phyloP scores from a whole-genome alignment of 2,888 invertebrate genomes.

The Drosophila colorata region DNA sequence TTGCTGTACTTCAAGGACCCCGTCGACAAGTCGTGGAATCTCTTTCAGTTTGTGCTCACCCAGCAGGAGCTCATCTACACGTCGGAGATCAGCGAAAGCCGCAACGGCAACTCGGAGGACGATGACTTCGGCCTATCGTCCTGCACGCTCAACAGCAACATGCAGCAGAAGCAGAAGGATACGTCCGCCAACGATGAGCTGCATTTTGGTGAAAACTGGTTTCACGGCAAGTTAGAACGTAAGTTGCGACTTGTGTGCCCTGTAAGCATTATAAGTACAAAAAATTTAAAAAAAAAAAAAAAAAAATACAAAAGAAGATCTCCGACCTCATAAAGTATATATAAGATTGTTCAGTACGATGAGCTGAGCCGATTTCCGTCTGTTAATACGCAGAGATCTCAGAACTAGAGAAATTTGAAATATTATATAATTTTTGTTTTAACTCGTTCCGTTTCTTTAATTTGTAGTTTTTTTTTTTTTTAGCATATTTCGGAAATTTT shows the following conservation, averaged over 20 bases:
- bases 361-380: too few relatives aligned
- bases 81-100: slow-evolving; percentile 87
- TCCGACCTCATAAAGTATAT: too few relatives aligned
- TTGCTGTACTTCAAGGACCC: slow-evolving; percentile 95
- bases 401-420: too few relatives aligned
- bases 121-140: slow-evolving; percentile 85
- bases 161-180: slow-evolving; percentile 87
- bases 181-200: slow-evolving; percentile 93
- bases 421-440: too few relatives aligned
- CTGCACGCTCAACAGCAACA: slow-evolving; percentile 51
- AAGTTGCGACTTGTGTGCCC: neutral
- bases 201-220: slow-evolving; percentile 97
- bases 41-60: slow-evolving; percentile 96
- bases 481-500: too few relatives aligned
- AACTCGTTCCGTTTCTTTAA: too few relatives aligned
- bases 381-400: too few relatives aligned
- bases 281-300: too few relatives aligned
- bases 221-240: slow-evolving; percentile 93
- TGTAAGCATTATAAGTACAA: too few relatives aligned
- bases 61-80: slow-evolving; percentile 93
- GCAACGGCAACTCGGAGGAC: slow-evolving; percentile 88
- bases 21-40: slow-evolving; percentile 95
- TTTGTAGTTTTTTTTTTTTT: too few relatives aligned
- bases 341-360: too few relatives aligned
- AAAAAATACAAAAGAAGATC: too few relatives aligned